These are phyloP conservation scores for Virgularia gustaviana DNA, from an alignment of 92 coral and sea anemone genomes.

Conservation along the genomic window DNA sequence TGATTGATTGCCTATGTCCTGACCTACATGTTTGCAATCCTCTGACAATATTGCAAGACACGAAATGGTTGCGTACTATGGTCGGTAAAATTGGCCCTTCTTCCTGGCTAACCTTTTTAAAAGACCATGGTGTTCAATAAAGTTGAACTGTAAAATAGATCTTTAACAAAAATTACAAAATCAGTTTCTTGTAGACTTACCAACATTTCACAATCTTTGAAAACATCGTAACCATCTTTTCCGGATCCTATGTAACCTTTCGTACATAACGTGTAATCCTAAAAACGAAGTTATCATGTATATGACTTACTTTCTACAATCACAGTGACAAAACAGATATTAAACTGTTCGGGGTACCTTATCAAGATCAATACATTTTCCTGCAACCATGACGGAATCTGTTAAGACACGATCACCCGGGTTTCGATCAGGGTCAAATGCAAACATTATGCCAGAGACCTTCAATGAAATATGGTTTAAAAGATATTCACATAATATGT, in stretches of 20 bases:
- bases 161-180: no score
- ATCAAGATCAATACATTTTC: conserved; percentile 47
- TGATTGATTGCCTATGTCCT: conserved; percentile 86
- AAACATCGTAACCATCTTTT: conserved; percentile 92
- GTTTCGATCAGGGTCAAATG: conserved; percentile 65
- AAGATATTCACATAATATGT: background rate
- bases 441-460: conserved; percentile 90
- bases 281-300: background rate
- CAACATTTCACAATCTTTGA: conserved; percentile 68
- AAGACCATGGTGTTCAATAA: background rate
- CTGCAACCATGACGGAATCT: conserved; percentile 59
- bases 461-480: background rate
- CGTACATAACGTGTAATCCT: conserved; percentile 85
- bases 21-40: conserved; percentile 82
- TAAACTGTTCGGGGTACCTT: conserved; percentile 43
- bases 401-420: conserved; percentile 72
- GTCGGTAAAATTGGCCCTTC: conserved; percentile 86
- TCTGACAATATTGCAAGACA: conserved; percentile 79
- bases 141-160: background rate
- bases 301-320: background rate
- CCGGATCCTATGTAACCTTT: conserved; percentile 82
- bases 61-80: conserved; percentile 88
- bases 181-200: conserved; percentile 43
- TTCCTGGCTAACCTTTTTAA: conserved; percentile 65
- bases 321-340: background rate